Percentiles rank a stretch among this genome's conserved stretches.
These are phyloP conservation scores for Microcebus griseorufus DNA, from an alignment of 2,113 vertebrate genomes.

Conservation along the genomic window DNA sequence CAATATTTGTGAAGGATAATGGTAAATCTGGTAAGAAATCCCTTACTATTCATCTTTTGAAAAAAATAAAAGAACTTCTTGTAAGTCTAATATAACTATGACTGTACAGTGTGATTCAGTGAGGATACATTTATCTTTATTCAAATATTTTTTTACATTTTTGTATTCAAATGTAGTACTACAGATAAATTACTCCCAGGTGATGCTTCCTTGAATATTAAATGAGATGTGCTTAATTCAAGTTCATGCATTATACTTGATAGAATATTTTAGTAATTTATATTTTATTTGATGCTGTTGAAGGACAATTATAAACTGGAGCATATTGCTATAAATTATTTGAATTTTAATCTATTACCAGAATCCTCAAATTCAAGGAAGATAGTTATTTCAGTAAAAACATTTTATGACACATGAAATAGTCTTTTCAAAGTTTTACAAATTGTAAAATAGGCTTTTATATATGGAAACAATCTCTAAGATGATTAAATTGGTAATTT, in stretches of 20 bases:
- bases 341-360: neutral
- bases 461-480: neutral
- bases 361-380: slow-evolving; percentile 40
- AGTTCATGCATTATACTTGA: neutral
- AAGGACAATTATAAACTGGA: neutral
- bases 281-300: neutral
- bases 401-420: slow-evolving; percentile 25
- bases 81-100: neutral
- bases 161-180: neutral
- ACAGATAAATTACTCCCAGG: neutral
- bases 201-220: neutral
- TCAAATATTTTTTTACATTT: neutral
- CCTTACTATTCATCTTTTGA: neutral
- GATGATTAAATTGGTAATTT: neutral
- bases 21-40: neutral
- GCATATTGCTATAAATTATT: slow-evolving; percentile 37
- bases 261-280: neutral
- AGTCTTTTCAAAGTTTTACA: slow-evolving; percentile 27
- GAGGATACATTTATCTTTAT: neutral
- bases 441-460: neutral
- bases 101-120: neutral
- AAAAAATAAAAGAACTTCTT: neutral
- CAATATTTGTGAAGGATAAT: neutral
- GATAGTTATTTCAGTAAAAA: neutral
- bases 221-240: neutral